Evolutionary conservation across 2,888 invertebrate species (phyloP).

Genomic region (Lepetodrilus schrolli): DNA sequence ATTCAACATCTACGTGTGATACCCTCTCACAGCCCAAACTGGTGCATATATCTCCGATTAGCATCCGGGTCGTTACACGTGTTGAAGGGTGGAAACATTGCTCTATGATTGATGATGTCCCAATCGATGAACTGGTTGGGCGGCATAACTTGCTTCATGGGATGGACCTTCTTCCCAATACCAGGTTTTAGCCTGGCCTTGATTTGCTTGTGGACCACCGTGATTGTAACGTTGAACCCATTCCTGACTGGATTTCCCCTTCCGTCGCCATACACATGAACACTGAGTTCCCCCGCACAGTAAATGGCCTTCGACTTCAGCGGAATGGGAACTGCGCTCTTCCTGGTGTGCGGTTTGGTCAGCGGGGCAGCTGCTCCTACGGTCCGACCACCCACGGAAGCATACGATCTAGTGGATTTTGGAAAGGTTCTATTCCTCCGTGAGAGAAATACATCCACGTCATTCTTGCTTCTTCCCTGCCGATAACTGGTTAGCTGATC

Average conservation of each 20-base stretch:
- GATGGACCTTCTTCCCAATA: background rate
- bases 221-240: slow-evolving; percentile 47
- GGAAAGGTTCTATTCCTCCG: background rate
- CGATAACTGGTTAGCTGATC: background rate
- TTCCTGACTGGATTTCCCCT: slow-evolving; percentile 31
- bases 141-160: background rate
- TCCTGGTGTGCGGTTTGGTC: background rate
- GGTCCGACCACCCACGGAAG: background rate
- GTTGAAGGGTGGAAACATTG: slow-evolving; percentile 48
- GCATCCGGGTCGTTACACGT: slow-evolving; percentile 47
- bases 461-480: background rate
- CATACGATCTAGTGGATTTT: background rate
- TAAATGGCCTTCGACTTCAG: slow-evolving; percentile 45
- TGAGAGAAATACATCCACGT: background rate
- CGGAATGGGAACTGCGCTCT: slow-evolving; percentile 39
- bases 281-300: slow-evolving; percentile 44
- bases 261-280: slow-evolving; percentile 42
- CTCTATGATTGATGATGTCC: slow-evolving; percentile 45
- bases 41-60: slow-evolving; percentile 35
- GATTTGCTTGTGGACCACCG: slow-evolving; percentile 40
- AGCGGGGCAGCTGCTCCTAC: background rate
- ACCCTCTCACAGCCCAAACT: slow-evolving; percentile 27
- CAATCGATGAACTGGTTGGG: slow-evolving; percentile 30
- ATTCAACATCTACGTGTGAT: too few relatives aligned
- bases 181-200: slow-evolving; percentile 3